phyloP scores from a whole-genome alignment of 2,797 vertebrate genomes.

The Pseudochaenichthys georgianus region DNA sequence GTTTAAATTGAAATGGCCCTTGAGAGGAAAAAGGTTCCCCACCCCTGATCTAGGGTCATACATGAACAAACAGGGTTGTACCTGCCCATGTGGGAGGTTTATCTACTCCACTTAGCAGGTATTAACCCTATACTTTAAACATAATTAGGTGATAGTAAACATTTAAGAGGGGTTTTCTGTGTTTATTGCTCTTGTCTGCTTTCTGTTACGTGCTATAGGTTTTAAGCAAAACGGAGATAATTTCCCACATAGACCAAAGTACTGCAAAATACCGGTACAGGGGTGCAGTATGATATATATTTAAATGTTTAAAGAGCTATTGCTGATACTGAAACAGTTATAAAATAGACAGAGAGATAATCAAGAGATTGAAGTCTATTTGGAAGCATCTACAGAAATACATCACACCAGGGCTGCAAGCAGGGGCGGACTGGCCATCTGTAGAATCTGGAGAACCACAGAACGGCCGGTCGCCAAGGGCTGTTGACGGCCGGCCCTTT shows the following conservation, averaged over 20 bases:
- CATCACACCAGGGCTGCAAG: neutral
- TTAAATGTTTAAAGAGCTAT: neutral
- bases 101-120: neutral
- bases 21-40: no score
- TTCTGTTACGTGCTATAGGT: neutral
- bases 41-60: neutral
- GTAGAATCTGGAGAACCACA: no score
- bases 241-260: neutral
- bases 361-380: neutral
- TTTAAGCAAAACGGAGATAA: neutral
- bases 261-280: neutral
- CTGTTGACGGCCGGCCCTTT: no score
- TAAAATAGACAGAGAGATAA: neutral
- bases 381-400: neutral
- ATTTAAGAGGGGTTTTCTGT: constrained; percentile 9
- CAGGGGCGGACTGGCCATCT: no score
- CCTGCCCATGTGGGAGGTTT: neutral
- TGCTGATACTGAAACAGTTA: neutral
- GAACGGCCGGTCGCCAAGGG: no score
- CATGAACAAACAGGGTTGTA: neutral
- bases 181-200: constrained; percentile 1
- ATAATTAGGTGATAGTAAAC: neutral
- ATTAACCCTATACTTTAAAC: constrained; percentile 1
- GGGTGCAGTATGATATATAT: neutral
- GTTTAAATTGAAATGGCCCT: no score